Conservation (phyloP, 1,140 invertebrate genomes). For the Pseudoatta argentina region DNA sequence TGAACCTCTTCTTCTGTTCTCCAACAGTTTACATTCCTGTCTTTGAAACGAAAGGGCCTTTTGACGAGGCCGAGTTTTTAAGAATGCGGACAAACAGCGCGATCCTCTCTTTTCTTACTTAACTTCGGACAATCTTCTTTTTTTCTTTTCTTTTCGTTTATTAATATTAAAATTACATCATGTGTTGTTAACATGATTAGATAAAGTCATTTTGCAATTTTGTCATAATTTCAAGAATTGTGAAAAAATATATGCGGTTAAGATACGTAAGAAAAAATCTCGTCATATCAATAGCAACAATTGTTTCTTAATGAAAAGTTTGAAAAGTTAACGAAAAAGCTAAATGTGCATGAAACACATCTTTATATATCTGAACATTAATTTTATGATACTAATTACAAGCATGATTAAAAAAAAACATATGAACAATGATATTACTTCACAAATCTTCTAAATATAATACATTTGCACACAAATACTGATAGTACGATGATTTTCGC, state of each 20-base stretch:
- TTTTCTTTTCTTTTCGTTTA: not conserved
- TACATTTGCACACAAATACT: not conserved
- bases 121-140: not conserved
- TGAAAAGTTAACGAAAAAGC: too few species aligned
- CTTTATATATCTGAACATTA: not conserved
- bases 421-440: not conserved
- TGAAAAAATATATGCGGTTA: not conserved
- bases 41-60: slow-evolving; percentile 9
- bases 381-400: not conserved
- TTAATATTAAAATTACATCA: not conserved
- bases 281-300: too few species aligned
- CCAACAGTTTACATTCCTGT: slow-evolving; percentile 39
- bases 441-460: not conserved
- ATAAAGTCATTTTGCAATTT: not conserved
- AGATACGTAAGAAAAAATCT: not conserved
- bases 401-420: not conserved
- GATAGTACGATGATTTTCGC: not conserved
- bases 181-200: not conserved
- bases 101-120: not conserved
- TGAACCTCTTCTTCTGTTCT: slow-evolving; percentile 25
- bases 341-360: not conserved
- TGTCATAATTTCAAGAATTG: not conserved
- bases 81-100: not conserved
- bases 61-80: slow-evolving; percentile 8
- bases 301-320: not conserved